Evolutionary conservation across 1,140 invertebrate genomes (phyloP).

Genomic region (Brachionus plicatilis): DNA sequence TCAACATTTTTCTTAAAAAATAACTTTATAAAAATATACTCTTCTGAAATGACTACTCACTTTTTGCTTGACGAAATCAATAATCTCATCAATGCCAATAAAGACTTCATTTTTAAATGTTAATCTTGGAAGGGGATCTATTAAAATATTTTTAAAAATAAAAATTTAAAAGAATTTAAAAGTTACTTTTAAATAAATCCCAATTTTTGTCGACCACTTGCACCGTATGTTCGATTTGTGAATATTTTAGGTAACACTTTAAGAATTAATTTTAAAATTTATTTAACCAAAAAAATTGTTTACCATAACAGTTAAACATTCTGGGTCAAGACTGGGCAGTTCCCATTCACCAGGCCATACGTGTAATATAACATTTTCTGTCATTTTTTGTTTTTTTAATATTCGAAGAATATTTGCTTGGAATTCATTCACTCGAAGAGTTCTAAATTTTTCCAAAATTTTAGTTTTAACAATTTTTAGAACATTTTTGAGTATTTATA

Average conservation of each 20-base stretch:
- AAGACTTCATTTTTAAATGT: background rate
- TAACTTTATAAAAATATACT: background rate
- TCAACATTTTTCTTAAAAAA: constrained; percentile 22
- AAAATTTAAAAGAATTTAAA: background rate
- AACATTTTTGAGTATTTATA: background rate
- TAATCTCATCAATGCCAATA: background rate
- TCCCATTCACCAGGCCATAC: constrained; percentile 37
- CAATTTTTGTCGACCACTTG: background rate
- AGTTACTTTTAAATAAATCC: constrained; percentile 17
- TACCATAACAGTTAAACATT: constrained; percentile 28
- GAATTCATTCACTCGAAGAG: background rate
- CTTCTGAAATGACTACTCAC: background rate
- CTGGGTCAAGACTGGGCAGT: constrained; percentile 13
- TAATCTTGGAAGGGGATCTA: background rate
- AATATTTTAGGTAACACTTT: constrained; percentile 22
- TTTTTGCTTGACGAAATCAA: background rate
- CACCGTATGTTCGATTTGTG: background rate
- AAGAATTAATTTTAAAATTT: background rate
- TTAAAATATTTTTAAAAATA: background rate
- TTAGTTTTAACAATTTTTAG: background rate
- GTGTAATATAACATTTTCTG: background rate
- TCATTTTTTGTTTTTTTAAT: background rate
- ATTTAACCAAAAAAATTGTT: background rate
- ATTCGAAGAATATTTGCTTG: background rate
- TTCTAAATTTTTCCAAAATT: background rate